Percentiles rank a stretch among this genome's conserved stretches.
Conservation (phyloP, 2,113 vertebrate genomes). For the Brienomyrus longianalis region DNA sequence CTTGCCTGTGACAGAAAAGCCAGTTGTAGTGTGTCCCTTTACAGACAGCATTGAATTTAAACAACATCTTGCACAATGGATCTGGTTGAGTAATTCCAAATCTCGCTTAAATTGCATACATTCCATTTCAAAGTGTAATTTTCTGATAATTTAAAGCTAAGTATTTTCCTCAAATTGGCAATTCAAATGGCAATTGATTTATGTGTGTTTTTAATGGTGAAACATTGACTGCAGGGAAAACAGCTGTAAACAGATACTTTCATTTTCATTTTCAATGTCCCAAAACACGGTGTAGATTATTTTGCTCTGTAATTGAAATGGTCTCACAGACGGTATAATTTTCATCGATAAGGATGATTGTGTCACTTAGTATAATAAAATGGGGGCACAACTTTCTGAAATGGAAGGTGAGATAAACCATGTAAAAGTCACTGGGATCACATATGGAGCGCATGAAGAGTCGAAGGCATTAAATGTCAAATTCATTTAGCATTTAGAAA, state of each 20-base stretch:
- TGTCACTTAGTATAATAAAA: not conserved
- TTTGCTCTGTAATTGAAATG: not conserved
- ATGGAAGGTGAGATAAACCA: not conserved
- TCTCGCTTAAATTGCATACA: not conserved
- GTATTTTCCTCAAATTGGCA: not conserved
- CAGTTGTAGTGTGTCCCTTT: not conserved
- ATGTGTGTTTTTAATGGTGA: not conserved
- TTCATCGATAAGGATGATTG: not conserved
- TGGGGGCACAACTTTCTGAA: not conserved
- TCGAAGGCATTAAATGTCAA: not conserved
- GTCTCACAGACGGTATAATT: not conserved
- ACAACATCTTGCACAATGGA: not conserved
- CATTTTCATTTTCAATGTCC: not conserved
- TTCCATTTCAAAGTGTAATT: not conserved
- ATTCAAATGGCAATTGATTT: not conserved
- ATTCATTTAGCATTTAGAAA: not conserved
- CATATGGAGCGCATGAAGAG: not conserved
- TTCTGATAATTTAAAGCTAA: not conserved
- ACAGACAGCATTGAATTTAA: not conserved
- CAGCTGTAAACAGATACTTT: not conserved
- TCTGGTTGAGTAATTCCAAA: not conserved
- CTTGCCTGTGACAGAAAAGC: not conserved
- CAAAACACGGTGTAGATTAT: not conserved
- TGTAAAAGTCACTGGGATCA: not conserved
- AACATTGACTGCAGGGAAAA: not conserved